These are phyloP conservation scores for Chymomyza procnemis DNA, from an alignment of 2,888 invertebrate species.

Conservation along the genomic window DNA sequence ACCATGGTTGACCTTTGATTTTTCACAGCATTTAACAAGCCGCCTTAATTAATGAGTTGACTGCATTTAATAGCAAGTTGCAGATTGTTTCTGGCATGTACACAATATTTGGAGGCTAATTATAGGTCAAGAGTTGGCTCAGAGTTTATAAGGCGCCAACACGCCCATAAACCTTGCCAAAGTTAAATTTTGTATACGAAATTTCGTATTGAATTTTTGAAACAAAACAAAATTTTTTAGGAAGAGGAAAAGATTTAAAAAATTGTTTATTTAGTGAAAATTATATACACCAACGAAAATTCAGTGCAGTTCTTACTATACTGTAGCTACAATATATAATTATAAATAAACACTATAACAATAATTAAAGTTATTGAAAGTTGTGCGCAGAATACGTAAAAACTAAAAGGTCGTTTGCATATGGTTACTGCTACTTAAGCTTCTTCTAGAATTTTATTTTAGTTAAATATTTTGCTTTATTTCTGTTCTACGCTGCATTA, in stretches of 20 bases:
- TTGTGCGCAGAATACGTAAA: too few relatives aligned
- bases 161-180: not conserved
- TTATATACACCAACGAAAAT: not conserved
- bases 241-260: not conserved
- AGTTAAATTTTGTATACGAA: conserved; percentile 14
- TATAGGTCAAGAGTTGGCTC: conserved; percentile 2
- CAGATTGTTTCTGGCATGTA: not conserved
- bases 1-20: conserved; percentile 42
- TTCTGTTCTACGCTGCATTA: too few relatives aligned
- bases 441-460: too few relatives aligned
- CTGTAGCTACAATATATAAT: too few relatives aligned
- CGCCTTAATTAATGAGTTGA: conserved; percentile 21
- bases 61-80: not conserved
- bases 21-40: conserved; percentile 9
- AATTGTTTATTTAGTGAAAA: not conserved
- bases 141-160: not conserved
- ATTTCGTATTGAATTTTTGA: not conserved
- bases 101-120: conserved; percentile 33
- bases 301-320: too few relatives aligned
- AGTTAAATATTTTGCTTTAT: too few relatives aligned
- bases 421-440: too few relatives aligned
- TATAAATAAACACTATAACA: too few relatives aligned
- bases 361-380: too few relatives aligned
- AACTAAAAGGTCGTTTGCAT: too few relatives aligned
- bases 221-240: not conserved